Evolutionary conservation across 2,888 invertebrate species (phyloP).

Genomic region (Lissonota sp.): DNA sequence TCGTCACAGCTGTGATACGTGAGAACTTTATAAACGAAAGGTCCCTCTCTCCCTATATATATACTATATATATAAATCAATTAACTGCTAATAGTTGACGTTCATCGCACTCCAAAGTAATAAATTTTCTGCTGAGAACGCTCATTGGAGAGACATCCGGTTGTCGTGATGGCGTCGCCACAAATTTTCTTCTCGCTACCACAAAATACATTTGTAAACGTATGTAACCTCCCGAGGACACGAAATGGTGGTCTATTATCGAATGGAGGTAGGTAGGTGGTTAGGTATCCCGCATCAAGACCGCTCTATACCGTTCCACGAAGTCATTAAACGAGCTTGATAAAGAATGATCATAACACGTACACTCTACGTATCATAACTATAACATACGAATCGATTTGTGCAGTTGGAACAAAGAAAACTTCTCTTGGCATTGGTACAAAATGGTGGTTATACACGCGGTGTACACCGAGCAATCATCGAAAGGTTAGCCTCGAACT

Average conservation of each 20-base stretch:
- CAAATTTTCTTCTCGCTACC: constrained; percentile 11
- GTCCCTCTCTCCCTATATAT: background rate
- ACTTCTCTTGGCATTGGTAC: constrained; percentile 45
- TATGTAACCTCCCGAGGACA: background rate
- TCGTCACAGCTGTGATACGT: constrained; percentile 51
- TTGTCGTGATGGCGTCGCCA: background rate
- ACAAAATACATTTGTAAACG: constrained; percentile 14
- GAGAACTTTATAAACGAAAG: background rate
- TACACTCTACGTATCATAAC: constrained; percentile 1
- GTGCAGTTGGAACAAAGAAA: constrained; percentile 50
- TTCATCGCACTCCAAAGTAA: background rate
- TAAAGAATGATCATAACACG: constrained; percentile 52
- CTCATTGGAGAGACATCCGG: constrained; percentile 11
- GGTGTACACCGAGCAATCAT: constrained; percentile 24
- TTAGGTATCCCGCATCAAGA: constrained; percentile 37
- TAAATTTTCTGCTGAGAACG: constrained; percentile 1
- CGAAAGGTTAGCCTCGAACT: constrained; percentile 25
- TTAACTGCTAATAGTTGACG: constrained; percentile 13
- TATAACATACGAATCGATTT: constrained; percentile 51
- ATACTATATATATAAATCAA: constrained; percentile 7
- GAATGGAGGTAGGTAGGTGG: constrained; percentile 33
- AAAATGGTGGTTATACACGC: constrained; percentile 55
- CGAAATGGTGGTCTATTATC: constrained; percentile 22
- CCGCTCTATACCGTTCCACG: constrained; percentile 31
- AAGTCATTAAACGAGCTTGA: constrained; percentile 41